phyloP scores from a whole-genome alignment of 2,113 vertebrate species.

The Pollachius pollachius region DNA sequence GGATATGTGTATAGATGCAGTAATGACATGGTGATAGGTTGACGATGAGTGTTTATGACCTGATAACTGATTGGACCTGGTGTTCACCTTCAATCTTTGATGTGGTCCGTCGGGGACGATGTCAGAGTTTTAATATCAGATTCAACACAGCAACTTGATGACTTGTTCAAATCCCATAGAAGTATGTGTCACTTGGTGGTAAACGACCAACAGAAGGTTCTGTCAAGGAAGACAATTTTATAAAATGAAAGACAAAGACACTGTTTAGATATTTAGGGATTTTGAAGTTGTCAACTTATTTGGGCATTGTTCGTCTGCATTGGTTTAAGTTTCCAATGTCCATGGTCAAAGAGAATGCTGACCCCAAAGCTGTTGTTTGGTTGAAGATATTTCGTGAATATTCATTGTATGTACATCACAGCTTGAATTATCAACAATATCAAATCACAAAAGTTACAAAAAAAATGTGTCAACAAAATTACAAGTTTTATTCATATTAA shows the following conservation, averaged over 20 bases:
- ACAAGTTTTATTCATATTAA: no score
- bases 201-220: slow-evolving; percentile 2
- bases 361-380: no score
- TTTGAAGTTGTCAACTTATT: no score
- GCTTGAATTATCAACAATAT: no score
- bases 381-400: no score
- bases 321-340: no score
- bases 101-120: slow-evolving; percentile 48
- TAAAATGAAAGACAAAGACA: no score
- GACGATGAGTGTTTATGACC: slow-evolving; percentile 70
- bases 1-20: slow-evolving; percentile 29
- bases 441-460: neutral
- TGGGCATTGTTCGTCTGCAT: no score
- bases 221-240: neutral
- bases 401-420: no score
- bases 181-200: slow-evolving; percentile 56
- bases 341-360: no score
- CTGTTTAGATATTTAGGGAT: neutral
- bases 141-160: slow-evolving; percentile 53
- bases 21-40: slow-evolving; percentile 59
- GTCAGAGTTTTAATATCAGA: slow-evolving; percentile 65
- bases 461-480: no score
- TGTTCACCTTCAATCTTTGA: slow-evolving; percentile 75
- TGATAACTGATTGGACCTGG: slow-evolving; percentile 70
- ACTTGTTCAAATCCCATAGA: slow-evolving; percentile 62